Evolutionary conservation across 2,888 invertebrate species (phyloP).

Genomic region (Orthosia incerta): DNA sequence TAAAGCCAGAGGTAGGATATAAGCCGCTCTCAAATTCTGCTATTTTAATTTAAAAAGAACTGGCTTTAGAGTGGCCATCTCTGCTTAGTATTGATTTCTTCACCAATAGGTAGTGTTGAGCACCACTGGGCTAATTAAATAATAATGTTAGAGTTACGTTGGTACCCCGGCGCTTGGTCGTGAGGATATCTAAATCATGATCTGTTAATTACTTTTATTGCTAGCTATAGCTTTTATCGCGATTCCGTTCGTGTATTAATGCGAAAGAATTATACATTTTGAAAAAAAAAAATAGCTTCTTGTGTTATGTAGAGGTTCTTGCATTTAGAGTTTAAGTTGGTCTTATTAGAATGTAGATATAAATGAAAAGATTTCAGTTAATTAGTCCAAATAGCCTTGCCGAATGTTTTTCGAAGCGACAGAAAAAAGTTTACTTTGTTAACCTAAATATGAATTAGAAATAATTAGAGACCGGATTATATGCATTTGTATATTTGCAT

Average conservation of each 20-base stretch:
- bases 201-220: conserved; percentile 69
- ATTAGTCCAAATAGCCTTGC: background rate
- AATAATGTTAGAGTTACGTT: conserved; percentile 55
- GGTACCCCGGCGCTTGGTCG: conserved; percentile 63
- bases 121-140: conserved; percentile 47
- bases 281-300: too few species aligned
- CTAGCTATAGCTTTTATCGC: conserved; percentile 50
- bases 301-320: background rate
- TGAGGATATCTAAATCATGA: conserved; percentile 68
- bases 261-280: conserved; percentile 3
- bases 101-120: conserved; percentile 41
- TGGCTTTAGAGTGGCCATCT: background rate
- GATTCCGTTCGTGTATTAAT: conserved; percentile 48
- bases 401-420: background rate
- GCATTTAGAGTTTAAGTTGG: background rate
- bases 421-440: background rate
- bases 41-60: too few species aligned
- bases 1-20: too few species aligned
- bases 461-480: too few species aligned
- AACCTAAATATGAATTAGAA: too few species aligned
- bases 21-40: too few species aligned
- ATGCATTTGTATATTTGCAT: too few species aligned
- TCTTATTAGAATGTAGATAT: conserved; percentile 2
- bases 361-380: background rate
- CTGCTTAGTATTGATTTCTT: background rate